These are phyloP conservation scores for Cremastobaeus sp. DNA, from an alignment of 2,888 invertebrate genomes.

Conservation along the genomic window DNA sequence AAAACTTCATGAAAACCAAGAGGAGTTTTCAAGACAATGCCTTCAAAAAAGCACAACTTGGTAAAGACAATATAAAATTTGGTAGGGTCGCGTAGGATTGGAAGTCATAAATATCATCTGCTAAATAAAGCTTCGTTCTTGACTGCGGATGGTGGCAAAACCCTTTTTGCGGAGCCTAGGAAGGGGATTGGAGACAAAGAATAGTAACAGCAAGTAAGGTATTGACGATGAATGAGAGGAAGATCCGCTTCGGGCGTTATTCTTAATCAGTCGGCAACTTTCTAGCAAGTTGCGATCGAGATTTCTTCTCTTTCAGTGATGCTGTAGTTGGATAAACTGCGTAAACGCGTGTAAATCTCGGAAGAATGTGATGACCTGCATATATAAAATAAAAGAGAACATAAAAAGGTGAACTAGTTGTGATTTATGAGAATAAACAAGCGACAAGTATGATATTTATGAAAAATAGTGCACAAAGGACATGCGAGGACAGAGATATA, in stretches of 20 bases:
- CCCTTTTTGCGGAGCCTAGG: constrained; percentile 67
- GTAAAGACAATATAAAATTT: constrained; percentile 75
- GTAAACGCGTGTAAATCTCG: neutral
- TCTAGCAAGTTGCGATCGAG: constrained; percentile 52
- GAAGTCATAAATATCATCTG: constrained; percentile 78
- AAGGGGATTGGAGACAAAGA: constrained; percentile 71
- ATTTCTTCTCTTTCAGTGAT: constrained; percentile 13
- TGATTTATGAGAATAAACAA: constrained; percentile 18
- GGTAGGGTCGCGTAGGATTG: constrained; percentile 69
- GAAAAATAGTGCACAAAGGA: constrained; percentile 46
- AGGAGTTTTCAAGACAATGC: constrained; percentile 35
- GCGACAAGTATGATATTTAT: constrained; percentile 40
- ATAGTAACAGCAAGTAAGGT: constrained; percentile 70
- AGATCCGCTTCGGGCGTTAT: constrained; percentile 52
- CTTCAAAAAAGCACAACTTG: constrained; percentile 66
- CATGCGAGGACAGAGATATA: constrained; percentile 35
- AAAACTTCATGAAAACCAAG: neutral
- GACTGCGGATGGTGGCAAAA: constrained; percentile 69
- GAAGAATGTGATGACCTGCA: neutral
- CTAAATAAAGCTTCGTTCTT: constrained; percentile 76
- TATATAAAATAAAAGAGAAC: neutral
- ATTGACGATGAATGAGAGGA: constrained; percentile 64
- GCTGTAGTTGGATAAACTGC: too few relatives aligned
- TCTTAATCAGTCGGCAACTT: constrained; percentile 55
- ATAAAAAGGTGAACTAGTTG: constrained; percentile 1